Base-by-base conservation (phyloP, 1,140 invertebrate species). In the Brachionus plicatilis region DNA sequence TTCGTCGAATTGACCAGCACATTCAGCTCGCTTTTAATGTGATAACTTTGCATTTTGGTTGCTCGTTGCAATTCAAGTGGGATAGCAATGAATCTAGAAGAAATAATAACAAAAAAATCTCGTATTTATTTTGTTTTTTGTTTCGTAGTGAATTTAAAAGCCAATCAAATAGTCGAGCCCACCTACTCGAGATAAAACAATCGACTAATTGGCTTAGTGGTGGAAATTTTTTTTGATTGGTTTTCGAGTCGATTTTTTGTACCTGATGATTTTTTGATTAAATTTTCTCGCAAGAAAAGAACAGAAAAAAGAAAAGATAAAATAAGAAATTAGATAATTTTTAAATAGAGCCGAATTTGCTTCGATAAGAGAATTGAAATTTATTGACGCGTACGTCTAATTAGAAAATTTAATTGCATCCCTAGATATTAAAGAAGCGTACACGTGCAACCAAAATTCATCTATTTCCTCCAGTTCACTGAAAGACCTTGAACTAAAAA, bases 51-150 rank as follows among this genome's bases (percentile, higher is more conserved):
- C 70, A 75, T 75, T 75, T 43, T 75, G 0, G 11, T 14, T 29
- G 1, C 24, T 29, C 14, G 20, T n/a, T 72, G 8, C 41, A 43
- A 43, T 12, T 75, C 33, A 37, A 37, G 33, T 37, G 33, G 17
- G 33, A 24, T 20, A 43, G 17, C 41, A 11, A 43, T 43, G 70
- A 43, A 43, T 75, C 33, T 43, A 17, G 20, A 43, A 75, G 45
- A 75, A 75, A 41, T 11, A 20, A 75, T 17, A 45, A 75, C 12
- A 75, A 75, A 75, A 41, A 75, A 43, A 43, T 75, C 70, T 75
- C 33, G 41, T 68, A 68, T 68, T 68, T 68, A 68, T 68, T 68
- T 68, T 68, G 66, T 12, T 68, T 66, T 66, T 68, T 68, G n/a
- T 68, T n/a, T 60, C 20, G 53, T 9, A 60, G 53, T 60, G 17